A percentile compares a stretch with the other conserved stretches of the same genome.
These are phyloP conservation scores for Epinephelus awoara DNA, from an alignment of 2,797 vertebrate species.

Conservation along the genomic window DNA sequence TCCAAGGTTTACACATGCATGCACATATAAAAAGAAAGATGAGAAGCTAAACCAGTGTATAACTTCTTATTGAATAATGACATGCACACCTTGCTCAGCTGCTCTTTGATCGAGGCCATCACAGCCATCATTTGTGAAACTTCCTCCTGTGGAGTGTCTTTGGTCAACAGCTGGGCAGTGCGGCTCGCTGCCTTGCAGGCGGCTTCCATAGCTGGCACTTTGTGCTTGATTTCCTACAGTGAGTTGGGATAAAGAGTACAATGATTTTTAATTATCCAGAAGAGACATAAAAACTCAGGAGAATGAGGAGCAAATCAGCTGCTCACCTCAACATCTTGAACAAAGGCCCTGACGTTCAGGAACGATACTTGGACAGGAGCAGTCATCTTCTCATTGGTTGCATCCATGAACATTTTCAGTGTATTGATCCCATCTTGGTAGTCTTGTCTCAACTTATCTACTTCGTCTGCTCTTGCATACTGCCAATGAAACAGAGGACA, in stretches of 20 bases:
- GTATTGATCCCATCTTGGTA: conserved; percentile 90
- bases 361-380: conserved; percentile 92
- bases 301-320: neutral
- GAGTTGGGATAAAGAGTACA: neutral
- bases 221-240: conserved; percentile 92
- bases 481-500: conserved; percentile 61
- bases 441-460: conserved; percentile 94
- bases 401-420: conserved; percentile 91
- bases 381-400: conserved; percentile 90
- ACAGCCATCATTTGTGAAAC: conserved; percentile 90
- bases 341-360: conserved; percentile 92
- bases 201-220: conserved; percentile 92
- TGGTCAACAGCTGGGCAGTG: conserved; percentile 92
- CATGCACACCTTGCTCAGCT: conserved; percentile 90
- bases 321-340: conserved; percentile 94
- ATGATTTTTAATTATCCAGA: neutral
- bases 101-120: conserved; percentile 92
- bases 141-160: conserved; percentile 93
- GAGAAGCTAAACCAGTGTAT: neutral
- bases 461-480: conserved; percentile 96
- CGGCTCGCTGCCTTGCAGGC: conserved; percentile 92
- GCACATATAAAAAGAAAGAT: neutral
- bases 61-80: no score
- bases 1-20: neutral
- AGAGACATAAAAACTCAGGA: neutral